Conservation (phyloP, 1,140 invertebrate genomes). For the Brachionus plicatilis region DNA sequence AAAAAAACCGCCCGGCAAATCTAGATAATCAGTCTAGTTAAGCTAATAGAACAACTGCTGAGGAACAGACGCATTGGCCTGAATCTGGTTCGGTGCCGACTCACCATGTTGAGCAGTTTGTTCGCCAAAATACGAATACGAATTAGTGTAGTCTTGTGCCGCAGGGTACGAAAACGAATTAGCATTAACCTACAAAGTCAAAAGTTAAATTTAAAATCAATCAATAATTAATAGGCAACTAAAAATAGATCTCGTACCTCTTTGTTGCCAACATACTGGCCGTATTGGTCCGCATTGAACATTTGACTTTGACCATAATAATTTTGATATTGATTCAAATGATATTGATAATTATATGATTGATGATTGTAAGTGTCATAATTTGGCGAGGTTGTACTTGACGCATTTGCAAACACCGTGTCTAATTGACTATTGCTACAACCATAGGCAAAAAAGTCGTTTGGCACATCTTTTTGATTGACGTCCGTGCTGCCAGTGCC, state of each 20-base stretch:
- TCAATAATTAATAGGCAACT: background rate
- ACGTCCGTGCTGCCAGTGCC: background rate
- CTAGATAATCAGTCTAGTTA: background rate
- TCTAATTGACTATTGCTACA: conserved; percentile 4
- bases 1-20: background rate
- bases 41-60: background rate
- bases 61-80: background rate
- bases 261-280: background rate
- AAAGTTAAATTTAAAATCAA: background rate
- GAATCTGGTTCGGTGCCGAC: background rate
- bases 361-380: background rate
- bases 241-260: background rate
- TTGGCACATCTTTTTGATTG: background rate
- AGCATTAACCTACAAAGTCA: background rate
- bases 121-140: background rate
- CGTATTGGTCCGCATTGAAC: conserved; percentile 4
- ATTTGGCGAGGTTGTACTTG: background rate
- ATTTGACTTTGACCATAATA: conserved; percentile 18
- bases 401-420: background rate
- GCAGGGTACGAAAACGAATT: background rate
- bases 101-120: background rate
- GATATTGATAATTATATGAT: conserved; percentile 37
- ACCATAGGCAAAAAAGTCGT: background rate
- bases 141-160: background rate
- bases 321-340: conserved; percentile 35